These are phyloP conservation scores for Pteria penguin DNA, from an alignment of 2,888 invertebrate species.

Conservation along the genomic window DNA sequence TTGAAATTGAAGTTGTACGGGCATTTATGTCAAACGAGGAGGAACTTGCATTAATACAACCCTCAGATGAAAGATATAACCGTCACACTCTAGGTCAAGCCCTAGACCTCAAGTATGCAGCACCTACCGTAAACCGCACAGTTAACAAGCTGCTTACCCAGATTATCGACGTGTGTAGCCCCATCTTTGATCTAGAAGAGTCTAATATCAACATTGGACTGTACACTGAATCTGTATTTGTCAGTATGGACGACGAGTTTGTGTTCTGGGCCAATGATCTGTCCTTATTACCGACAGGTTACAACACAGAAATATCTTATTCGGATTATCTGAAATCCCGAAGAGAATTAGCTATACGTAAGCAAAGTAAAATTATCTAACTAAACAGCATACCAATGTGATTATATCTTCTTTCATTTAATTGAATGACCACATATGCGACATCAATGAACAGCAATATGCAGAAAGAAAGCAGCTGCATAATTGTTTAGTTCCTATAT, in stretches of 20 bases:
- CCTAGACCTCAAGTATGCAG: constrained; percentile 54
- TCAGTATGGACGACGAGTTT: constrained; percentile 57
- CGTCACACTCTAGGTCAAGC: constrained; percentile 59
- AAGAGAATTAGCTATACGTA: constrained; percentile 54
- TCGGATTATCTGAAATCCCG: constrained; percentile 41
- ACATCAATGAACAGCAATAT: too few species aligned
- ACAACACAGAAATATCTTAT: constrained; percentile 12
- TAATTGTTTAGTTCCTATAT: too few species aligned
- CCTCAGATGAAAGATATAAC: constrained; percentile 58
- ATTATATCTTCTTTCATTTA: too few species aligned
- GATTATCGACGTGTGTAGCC: constrained; percentile 62
- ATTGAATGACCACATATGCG: too few species aligned
- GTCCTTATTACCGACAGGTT: constrained; percentile 35
- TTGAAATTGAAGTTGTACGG: constrained; percentile 51
- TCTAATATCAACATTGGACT: constrained; percentile 50
- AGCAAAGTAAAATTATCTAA: too few species aligned
- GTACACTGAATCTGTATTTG: constrained; percentile 58
- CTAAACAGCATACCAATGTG: too few species aligned
- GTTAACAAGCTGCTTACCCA: constrained; percentile 49
- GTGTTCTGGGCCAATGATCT: constrained; percentile 52
- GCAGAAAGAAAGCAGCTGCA: too few species aligned
- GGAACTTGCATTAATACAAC: constrained; percentile 48
- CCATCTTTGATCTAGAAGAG: constrained; percentile 52
- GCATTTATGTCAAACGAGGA: constrained; percentile 63
- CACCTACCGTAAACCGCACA: constrained; percentile 11